These are phyloP conservation scores for Cerastis leucographa DNA, from an alignment of 2,888 invertebrate species.

Conservation along the genomic window DNA sequence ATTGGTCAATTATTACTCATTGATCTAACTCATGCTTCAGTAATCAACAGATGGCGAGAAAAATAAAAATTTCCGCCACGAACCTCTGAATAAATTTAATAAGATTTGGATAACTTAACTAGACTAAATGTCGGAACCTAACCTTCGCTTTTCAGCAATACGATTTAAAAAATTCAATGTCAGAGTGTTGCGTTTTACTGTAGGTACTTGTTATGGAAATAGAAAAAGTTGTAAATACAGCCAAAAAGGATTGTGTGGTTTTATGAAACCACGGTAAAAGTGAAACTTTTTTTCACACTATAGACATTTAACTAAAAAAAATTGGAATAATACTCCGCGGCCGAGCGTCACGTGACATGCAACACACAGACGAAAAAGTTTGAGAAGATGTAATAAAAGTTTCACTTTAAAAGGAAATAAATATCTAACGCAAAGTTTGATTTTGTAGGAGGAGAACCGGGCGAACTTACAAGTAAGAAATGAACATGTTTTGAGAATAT, in stretches of 20 bases:
- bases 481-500: not conserved
- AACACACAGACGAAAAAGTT: too few species aligned
- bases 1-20: conserved; percentile 24
- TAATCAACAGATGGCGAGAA: conserved; percentile 43
- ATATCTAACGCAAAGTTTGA: not conserved
- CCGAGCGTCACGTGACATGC: too few species aligned
- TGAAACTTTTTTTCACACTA: too few species aligned
- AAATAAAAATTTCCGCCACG: conserved; percentile 33
- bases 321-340: too few species aligned
- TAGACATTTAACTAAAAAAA: too few species aligned
- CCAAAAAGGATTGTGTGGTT: too few species aligned
- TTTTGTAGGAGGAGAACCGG: not conserved
- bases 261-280: too few species aligned
- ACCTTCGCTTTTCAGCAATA: conserved; percentile 43
- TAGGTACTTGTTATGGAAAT: not conserved
- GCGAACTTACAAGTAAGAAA: not conserved
- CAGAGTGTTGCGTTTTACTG: not conserved
- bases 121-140: conserved; percentile 60
- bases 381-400: too few species aligned
- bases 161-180: conserved; percentile 6
- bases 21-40: conserved; percentile 6
- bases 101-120: conserved; percentile 58
- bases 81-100: conserved; percentile 60
- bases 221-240: not conserved
- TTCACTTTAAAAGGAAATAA: too few species aligned